These are phyloP conservation scores for Apis mellifera DNA, from an alignment of 1,140 invertebrate genomes.

Conservation along the genomic window Amel_HAv3.1 CM009941.2:3522001-3522500, in stretches of 20 bases:
- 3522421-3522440: not conserved
- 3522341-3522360: conserved; percentile 8
- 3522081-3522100: conserved; percentile 67
- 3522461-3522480: not conserved
- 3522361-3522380: conserved; percentile 32
- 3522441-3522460: not conserved
- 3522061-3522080: conserved; percentile 57
- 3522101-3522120: conserved; percentile 67
- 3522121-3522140: conserved; percentile 48
- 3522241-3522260: conserved; percentile 1
- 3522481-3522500: too few species aligned
- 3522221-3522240: not conserved
- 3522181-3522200: not conserved
- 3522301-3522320: conserved; percentile 17
- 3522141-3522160: not conserved
- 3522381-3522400: conserved; percentile 6
- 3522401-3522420: not conserved
- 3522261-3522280: not conserved
- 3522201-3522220: not conserved
- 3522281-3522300: not conserved
- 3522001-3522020: not conserved
- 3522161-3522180: not conserved
- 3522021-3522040: conserved; percentile 1
- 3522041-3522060: conserved; percentile 55
- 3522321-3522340: not conserved